These are phyloP conservation scores for Adelognathus sp. DNA, from an alignment of 2,888 invertebrate species.

Conservation along the genomic window DNA sequence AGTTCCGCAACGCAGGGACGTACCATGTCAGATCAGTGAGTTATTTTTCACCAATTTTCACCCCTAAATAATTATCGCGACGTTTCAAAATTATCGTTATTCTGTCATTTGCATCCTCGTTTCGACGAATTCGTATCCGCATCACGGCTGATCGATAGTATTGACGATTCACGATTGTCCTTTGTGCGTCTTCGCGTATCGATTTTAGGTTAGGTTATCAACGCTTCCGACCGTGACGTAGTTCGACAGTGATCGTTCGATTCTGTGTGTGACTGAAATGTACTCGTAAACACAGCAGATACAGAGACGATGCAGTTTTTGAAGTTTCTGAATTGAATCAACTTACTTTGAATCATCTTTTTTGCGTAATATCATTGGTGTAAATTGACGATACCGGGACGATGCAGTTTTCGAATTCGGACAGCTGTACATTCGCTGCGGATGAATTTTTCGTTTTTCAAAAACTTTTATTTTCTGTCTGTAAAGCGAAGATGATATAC, in stretches of 20 bases:
- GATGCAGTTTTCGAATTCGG: no score
- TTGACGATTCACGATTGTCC: background rate
- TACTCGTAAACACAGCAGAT: background rate
- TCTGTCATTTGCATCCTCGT: background rate
- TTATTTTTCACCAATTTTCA: conserved; percentile 51
- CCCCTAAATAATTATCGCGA: conserved; percentile 9
- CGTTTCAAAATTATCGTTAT: background rate
- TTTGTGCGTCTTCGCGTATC: conserved; percentile 11
- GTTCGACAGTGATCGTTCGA: conserved; percentile 56
- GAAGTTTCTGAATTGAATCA: no score
- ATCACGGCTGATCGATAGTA: background rate
- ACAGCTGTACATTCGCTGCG: no score
- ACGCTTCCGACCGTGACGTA: conserved; percentile 68
- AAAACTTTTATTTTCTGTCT: no score
- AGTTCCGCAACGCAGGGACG: conserved; percentile 44
- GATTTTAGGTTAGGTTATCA: conserved; percentile 69
- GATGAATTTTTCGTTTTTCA: no score
- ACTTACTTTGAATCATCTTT: no score
- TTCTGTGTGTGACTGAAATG: no score
- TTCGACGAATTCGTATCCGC: background rate
- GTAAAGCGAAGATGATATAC: no score
- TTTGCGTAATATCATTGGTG: no score
- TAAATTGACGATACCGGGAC: no score
- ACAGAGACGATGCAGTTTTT: background rate
- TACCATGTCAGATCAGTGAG: conserved; percentile 78